phyloP scores from a whole-genome alignment of 2,113 vertebrate genomes.

The Larimichthys polyactis region DNA sequence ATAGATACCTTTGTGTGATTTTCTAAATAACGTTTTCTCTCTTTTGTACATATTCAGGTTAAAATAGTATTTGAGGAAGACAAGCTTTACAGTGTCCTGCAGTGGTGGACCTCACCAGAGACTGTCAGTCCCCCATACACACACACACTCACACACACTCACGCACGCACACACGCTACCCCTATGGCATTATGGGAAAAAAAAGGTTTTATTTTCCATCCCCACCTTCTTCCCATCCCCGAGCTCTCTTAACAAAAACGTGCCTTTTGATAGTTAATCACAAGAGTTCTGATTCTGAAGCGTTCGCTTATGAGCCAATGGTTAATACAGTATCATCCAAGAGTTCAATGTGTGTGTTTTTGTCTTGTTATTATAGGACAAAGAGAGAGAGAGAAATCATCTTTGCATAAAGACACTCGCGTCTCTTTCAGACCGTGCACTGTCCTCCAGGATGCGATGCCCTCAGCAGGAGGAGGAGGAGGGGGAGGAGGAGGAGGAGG shows the following conservation, averaged over 20 bases:
- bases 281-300: constrained; percentile 60
- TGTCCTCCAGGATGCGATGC: constrained; percentile 76
- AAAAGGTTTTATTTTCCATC: constrained; percentile 51
- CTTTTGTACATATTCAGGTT: constrained; percentile 82
- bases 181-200: constrained; percentile 84
- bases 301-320: constrained; percentile 60
- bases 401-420: constrained; percentile 89
- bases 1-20: constrained; percentile 60
- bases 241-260: constrained; percentile 55
- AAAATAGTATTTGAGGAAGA: constrained; percentile 95
- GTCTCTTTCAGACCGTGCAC: constrained; percentile 81
- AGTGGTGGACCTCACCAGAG: constrained; percentile 85
- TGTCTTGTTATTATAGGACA: constrained; percentile 80
- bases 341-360: constrained; percentile 50
- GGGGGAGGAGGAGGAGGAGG: neutral
- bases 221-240: constrained; percentile 33
- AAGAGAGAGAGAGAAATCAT: constrained; percentile 80
- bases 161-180: constrained; percentile 81
- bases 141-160: constrained; percentile 51
- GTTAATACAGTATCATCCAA: constrained; percentile 74
- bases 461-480: constrained; percentile 23
- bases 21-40: constrained; percentile 69
- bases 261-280: constrained; percentile 81
- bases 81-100: constrained; percentile 96
- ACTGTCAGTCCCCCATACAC: constrained; percentile 76